Evolutionary conservation across 2,113 vertebrate species (phyloP), one percentile per base, ranked within the genome.

Genomic region (Prinia subflava): DNA sequence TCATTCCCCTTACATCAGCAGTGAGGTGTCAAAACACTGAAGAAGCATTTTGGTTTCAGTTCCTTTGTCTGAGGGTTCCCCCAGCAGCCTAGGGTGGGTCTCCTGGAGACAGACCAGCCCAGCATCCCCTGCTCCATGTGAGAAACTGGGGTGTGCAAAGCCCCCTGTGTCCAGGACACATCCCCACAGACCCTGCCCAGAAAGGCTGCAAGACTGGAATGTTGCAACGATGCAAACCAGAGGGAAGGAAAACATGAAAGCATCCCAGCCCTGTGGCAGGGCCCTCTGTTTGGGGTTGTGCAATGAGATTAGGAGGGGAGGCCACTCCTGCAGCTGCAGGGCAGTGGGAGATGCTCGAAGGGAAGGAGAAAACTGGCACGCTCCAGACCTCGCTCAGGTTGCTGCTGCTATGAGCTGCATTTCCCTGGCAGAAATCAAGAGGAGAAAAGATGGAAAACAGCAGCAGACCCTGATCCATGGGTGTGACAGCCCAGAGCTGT

Each of bases 321-420:
- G 53, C 33, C 62, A 21, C 49, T 76, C 87, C 83, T 62, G 35
- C 5, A 57, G 24, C 56, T 31, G 33, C 23, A 31, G 57, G 62
- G 49, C 0, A 4, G 44, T 28, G 60, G 75, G 63, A 89, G 71
- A 86, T 52, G 53, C 31, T 83, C 13, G 4, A n/a, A 65, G 68
- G 28, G 46, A 44, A 83, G 52, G 37, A 69, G 55, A n/a, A 79
- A 39, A 33, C 0, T 52, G 49, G 30, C 24, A 23, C 0, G 0
- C 33, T 65, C 24, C 78, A 78, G 28, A 11, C 4, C 5, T 6
- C 49, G 70, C 55, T 65, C 42, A 52, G 69, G 50, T 49, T 71
- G 42, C 37, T 81, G 81, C 59, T 77, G 71, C 47, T 4, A 0
- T 9, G 62, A 0, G 2, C 47, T 78, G 56, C 28, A 23, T 11